A percentile compares a stretch with the other conserved stretches of the same genome.
Conservation (phyloP, 2,888 invertebrate genomes). For the Willowsia nigromaculata region DNA sequence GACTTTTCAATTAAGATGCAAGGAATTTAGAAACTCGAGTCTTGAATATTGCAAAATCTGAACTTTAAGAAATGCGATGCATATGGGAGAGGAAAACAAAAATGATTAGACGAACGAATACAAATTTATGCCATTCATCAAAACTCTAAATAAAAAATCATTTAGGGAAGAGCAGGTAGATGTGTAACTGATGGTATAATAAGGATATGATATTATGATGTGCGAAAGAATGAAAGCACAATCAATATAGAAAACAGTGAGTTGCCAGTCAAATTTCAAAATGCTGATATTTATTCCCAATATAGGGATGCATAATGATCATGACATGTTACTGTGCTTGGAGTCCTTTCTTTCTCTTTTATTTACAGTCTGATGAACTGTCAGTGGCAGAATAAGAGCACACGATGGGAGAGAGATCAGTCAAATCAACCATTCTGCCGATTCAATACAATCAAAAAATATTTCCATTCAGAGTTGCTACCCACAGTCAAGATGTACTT, state of each 20-base stretch:
- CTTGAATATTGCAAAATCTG: slow-evolving; percentile 1
- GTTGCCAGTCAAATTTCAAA: background rate
- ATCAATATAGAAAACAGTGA: background rate
- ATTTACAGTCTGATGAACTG: slow-evolving; percentile 47
- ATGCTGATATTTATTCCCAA: background rate
- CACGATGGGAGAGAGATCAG: slow-evolving; percentile 34
- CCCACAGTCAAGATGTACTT: slow-evolving; percentile 51
- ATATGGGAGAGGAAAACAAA: background rate
- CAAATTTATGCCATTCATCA: slow-evolving; percentile 44
- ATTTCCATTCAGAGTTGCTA: slow-evolving; percentile 43
- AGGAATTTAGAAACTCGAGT: slow-evolving; percentile 48
- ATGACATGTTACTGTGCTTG: slow-evolving; percentile 50
- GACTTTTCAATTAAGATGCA: slow-evolving; percentile 40
- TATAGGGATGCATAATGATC: slow-evolving; percentile 40
- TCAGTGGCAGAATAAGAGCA: slow-evolving; percentile 67
- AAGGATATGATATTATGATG: background rate
- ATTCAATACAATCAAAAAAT: slow-evolving; percentile 56
- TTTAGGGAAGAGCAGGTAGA: background rate
- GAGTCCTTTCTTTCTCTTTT: slow-evolving; percentile 18
- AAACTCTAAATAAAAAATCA: background rate
- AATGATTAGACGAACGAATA: background rate
- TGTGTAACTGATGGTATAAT: background rate
- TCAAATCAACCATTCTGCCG: slow-evolving; percentile 37
- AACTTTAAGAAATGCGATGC: too few species aligned
- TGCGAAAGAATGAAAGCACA: background rate